Percentiles rank a stretch among this genome's conserved stretches.
These are phyloP conservation scores for Gastrophysa polygoni DNA, from an alignment of 2,888 invertebrate species.

Conservation along the genomic window DNA sequence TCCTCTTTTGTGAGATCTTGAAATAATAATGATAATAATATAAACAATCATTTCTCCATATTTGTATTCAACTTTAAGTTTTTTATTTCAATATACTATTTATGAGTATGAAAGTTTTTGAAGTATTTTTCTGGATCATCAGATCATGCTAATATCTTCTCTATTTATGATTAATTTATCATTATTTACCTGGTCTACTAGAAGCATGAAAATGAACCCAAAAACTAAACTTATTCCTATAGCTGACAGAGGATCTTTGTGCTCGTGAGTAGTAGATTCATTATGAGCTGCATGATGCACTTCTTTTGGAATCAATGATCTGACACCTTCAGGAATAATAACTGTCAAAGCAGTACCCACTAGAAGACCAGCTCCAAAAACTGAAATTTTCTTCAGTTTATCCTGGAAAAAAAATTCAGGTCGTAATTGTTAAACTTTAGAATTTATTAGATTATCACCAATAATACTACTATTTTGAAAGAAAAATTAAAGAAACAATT, in stretches of 20 bases:
- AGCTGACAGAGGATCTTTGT: constrained; percentile 72
- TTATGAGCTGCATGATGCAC: constrained; percentile 38
- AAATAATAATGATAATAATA: constrained; percentile 25
- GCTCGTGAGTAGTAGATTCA: constrained; percentile 56
- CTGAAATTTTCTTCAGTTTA: constrained; percentile 90
- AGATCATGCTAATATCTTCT: too few species aligned
- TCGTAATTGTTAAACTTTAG: too few species aligned
- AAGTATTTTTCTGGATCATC: too few species aligned
- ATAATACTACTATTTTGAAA: too few species aligned
- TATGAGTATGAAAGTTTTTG: constrained; percentile 2
- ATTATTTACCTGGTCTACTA: constrained; percentile 79
- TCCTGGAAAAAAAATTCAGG: too few species aligned
- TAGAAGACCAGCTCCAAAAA: constrained; percentile 94
- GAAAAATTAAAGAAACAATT: too few species aligned
- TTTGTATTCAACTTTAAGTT: too few species aligned
- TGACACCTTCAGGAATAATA: constrained; percentile 98
- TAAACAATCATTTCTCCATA: too few species aligned
- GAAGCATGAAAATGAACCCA: constrained; percentile 97
- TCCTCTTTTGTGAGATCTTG: constrained; percentile 61
- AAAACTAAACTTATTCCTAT: constrained; percentile 93
- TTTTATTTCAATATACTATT: too few species aligned
- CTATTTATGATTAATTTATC: too few species aligned
- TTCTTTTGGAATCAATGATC: constrained; percentile 65
- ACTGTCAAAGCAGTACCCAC: constrained; percentile 98
- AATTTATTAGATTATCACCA: too few species aligned